These are phyloP conservation scores for Andrena cerasifolii DNA, from an alignment of 1,140 invertebrate species.

Conservation along the genomic window DNA sequence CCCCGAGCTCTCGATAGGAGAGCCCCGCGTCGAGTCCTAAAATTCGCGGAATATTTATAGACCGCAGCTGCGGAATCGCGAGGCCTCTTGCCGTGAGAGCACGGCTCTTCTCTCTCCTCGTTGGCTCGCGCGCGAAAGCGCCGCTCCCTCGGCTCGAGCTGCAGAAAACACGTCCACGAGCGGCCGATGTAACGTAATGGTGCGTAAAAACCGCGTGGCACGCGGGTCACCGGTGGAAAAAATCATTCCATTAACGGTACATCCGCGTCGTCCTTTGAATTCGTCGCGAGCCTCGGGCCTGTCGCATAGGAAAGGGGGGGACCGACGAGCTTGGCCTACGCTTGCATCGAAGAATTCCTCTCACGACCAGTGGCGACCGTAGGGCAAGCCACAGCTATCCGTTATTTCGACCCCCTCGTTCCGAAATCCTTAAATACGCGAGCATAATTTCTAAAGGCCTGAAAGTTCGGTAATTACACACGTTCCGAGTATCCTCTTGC, in stretches of 20 bases:
- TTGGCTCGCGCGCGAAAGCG: not conserved
- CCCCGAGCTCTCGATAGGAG: slow-evolving; percentile 27
- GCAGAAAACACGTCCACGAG: not conserved
- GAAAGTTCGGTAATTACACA: not conserved
- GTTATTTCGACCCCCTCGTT: too few species aligned
- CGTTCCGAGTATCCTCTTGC: not conserved
- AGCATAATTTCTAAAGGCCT: too few species aligned
- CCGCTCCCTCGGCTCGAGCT: not conserved
- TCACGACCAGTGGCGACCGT: too few species aligned
- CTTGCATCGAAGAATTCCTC: too few species aligned
- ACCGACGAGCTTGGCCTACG: not conserved
- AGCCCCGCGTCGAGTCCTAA: slow-evolving; percentile 15
- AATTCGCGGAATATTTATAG: slow-evolving; percentile 59
- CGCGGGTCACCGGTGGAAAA: slow-evolving; percentile 14
- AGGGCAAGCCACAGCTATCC: too few species aligned
- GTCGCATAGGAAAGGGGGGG: not conserved
- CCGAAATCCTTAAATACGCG: too few species aligned
- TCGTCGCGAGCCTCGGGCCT: not conserved
- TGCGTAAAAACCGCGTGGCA: slow-evolving; percentile 30
- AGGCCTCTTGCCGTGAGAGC: not conserved
- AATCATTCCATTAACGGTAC: slow-evolving; percentile 44
- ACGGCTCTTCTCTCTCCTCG: not conserved
- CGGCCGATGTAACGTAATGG: slow-evolving; percentile 30
- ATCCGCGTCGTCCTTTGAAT: slow-evolving; percentile 30
- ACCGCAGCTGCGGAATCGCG: slow-evolving; percentile 43